Conservation (phyloP, 1,140 invertebrate genomes). For the Rhagoletis zephyria region DNA sequence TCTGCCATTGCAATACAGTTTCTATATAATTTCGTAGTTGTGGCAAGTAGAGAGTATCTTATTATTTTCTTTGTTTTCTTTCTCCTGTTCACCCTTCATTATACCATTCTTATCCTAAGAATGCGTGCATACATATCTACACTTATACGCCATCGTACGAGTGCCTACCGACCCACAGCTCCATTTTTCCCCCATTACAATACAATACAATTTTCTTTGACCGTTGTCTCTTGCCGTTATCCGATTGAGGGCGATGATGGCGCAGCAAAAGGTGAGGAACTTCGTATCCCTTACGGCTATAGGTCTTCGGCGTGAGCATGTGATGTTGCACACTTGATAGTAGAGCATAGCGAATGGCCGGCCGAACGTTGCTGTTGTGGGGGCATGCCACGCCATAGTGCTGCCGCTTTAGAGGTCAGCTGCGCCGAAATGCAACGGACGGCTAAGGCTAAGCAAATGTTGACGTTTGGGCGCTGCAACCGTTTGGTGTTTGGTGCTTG, state of each 20-base stretch:
- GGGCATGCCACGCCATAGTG: slow-evolving; percentile 3
- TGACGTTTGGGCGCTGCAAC: slow-evolving; percentile 36
- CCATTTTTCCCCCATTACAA: slow-evolving; percentile 1
- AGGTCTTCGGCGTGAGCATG: slow-evolving; percentile 50
- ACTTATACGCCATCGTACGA: neutral
- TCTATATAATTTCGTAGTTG: neutral
- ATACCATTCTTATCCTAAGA: neutral
- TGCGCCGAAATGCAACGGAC: neutral
- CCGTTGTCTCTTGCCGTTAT: neutral
- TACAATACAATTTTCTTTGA: slow-evolving; percentile 35
- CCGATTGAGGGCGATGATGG: neutral
- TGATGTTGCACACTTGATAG: slow-evolving; percentile 39
- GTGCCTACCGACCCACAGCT: neutral
- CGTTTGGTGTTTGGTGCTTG: neutral
- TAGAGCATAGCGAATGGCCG: slow-evolving; percentile 35
- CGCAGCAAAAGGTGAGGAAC: neutral
- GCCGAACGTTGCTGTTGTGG: neutral
- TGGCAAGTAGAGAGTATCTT: neutral
- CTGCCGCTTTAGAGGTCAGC: slow-evolving; percentile 12
- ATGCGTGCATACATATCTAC: slow-evolving; percentile 9
- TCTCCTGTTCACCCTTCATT: slow-evolving; percentile 4
- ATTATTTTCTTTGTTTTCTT: neutral
- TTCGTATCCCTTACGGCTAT: slow-evolving; percentile 32
- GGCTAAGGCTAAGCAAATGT: slow-evolving; percentile 30
- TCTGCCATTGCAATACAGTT: neutral